A percentile compares a stretch with the other conserved stretches of the same genome.
phyloP scores from a whole-genome alignment of 2,888 invertebrate species.

The Acanthosepion esculentum region DNA sequence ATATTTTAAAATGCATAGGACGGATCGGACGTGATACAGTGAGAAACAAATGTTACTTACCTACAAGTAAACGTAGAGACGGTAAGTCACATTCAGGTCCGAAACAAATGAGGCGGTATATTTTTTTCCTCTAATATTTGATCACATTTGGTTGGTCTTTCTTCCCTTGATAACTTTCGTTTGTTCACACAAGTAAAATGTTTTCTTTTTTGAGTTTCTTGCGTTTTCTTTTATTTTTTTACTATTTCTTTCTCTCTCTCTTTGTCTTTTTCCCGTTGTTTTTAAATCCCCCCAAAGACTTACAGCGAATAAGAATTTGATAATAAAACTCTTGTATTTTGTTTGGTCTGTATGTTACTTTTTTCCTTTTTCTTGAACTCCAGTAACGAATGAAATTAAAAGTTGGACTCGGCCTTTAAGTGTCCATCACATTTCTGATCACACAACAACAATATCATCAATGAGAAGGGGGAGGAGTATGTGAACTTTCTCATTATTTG shows the following conservation, averaged over 20 bases:
- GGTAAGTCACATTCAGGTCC: not conserved
- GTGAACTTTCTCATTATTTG: not conserved
- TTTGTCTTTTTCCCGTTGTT: not conserved
- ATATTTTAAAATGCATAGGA: not conserved
- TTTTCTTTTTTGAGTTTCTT: too few species aligned
- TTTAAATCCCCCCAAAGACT: not conserved
- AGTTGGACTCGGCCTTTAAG: slow-evolving; percentile 16
- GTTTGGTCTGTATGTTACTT: not conserved
- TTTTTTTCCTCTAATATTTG: not conserved
- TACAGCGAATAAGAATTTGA: not conserved
- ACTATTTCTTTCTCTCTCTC: not conserved
- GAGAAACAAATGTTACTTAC: not conserved
- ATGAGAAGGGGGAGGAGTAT: not conserved
- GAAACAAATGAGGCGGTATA: not conserved
- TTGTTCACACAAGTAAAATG: too few species aligned
- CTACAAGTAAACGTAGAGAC: not conserved
- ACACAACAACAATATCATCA: not conserved
- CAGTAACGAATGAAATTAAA: not conserved
- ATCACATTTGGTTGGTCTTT: not conserved
- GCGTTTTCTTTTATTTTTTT: not conserved
- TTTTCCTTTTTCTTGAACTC: not conserved
- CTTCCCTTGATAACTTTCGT: not conserved
- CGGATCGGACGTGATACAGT: not conserved
- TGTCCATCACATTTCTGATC: slow-evolving; percentile 33
- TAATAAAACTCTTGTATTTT: not conserved